Base-by-base conservation (phyloP, 1,140 invertebrate genomes). In the Hormaphis cornu region DNA sequence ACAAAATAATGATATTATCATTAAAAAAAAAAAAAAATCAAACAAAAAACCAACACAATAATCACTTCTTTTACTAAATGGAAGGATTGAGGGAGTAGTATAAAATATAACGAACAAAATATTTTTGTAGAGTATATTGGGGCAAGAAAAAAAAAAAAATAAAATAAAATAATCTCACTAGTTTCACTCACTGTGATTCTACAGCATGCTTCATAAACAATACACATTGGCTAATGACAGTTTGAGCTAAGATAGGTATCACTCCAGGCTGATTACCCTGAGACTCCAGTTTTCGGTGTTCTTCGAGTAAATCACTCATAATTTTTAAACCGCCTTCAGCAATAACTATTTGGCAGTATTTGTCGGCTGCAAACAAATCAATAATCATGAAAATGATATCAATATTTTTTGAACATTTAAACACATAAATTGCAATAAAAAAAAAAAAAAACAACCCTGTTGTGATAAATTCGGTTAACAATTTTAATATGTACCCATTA, bases 331-430 rank as follows among this genome's bases (percentile, higher is more conserved):
- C 95, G 61, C 89, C 88, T 81, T 97, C 95, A 53, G 85, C 81
- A 73, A 89, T 86, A 12, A 98, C 84, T 73, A 97, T 81, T 59
- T 81, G 80, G 78, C 93, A 97, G 79, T 97, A 98, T 80, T 96
- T 97, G 18, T 88, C 85, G 37, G 92, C 88, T 88, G 78, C 71
- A 83, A 81, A 71, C 70, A 30, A 30, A 26, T 2, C 1, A 54
- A 18, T 46, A 22, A 20, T 46, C 48, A 53, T 66, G 20, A 40
- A 30, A 20, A 61, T 24, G 0, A 20, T 12, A 54, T 24, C 58
- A 10, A 70, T 54, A 71, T 18, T 40, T 16, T 58, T 6, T 30
- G 16, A 7, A 20, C 9, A 40, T 33, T n/a, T 20, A n/a, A 37
- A 44, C 14, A 20, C 16, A 48, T 10, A n/a, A 9, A 28, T 14